A percentile compares a stretch with the other conserved stretches of the same genome.
Conservation (phyloP, 2,113 vertebrate genomes). For the Stigmatopora nigra region DNA sequence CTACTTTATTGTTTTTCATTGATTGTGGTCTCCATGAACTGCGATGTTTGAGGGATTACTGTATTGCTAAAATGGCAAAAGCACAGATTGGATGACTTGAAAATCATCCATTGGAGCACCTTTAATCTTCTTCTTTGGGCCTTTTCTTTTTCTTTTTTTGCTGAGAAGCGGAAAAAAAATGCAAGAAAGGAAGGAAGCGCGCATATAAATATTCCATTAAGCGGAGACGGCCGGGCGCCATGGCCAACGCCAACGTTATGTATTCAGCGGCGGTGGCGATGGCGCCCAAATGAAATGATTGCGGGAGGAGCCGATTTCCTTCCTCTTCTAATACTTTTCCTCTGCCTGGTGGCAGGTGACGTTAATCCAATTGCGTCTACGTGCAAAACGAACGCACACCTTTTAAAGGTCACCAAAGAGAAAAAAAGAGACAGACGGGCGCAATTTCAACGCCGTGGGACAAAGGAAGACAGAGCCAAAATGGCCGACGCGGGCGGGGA, state of each 20-base stretch:
- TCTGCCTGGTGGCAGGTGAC: conserved; percentile 67
- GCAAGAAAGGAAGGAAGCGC: conserved; percentile 50
- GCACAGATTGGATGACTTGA: no score
- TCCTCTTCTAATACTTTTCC: conserved; percentile 68
- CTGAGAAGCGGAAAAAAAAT: conserved; percentile 42
- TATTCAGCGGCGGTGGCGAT: conserved; percentile 63
- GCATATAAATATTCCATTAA: conserved; percentile 76
- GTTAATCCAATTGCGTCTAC: conserved; percentile 69
- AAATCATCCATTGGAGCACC: no score
- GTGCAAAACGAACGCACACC: conserved; percentile 10
- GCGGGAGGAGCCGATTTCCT: conserved; percentile 38
- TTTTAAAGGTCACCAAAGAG: conserved; percentile 4
- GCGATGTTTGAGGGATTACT: no score
- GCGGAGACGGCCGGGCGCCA: conserved; percentile 61
- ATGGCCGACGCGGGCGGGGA: no score
- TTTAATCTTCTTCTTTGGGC: neutral
- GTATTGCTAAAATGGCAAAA: no score
- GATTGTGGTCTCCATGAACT: no score
- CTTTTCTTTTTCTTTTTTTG: neutral
- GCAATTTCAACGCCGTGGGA: no score
- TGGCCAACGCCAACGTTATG: no score
- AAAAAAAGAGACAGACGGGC: no score
- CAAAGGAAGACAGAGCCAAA: no score
- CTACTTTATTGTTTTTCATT: no score
- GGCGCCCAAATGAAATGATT: conserved; percentile 73